A percentile compares a stretch with the other conserved stretches of the same genome.
phyloP scores from a whole-genome alignment of 2,888 invertebrate genomes.

The Dioctria rufipes region DNA sequence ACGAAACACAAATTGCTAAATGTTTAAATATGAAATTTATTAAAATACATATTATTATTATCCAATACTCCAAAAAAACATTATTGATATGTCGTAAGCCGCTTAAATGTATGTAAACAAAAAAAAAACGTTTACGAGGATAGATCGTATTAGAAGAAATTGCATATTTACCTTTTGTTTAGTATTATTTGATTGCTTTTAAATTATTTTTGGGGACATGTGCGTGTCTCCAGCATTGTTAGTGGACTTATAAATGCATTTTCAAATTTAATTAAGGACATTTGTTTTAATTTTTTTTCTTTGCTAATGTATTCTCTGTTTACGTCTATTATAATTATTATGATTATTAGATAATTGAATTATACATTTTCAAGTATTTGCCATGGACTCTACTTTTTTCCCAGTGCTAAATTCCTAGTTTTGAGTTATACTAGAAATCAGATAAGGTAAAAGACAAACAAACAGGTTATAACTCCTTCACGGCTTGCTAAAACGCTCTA shows the following conservation, averaged over 20 bases:
- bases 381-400: too few species aligned
- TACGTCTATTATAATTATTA: slow-evolving; percentile 46
- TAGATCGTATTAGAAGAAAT: slow-evolving; percentile 19
- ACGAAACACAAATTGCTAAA: slow-evolving; percentile 48
- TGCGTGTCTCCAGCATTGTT: not conserved
- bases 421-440: too few species aligned
- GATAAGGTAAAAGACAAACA: too few species aligned
- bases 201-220: slow-evolving; percentile 4
- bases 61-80: slow-evolving; percentile 25
- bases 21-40: slow-evolving; percentile 46
- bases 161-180: slow-evolving; percentile 31
- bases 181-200: slow-evolving; percentile 35
- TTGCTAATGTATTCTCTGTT: slow-evolving; percentile 49
- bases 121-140: slow-evolving; percentile 19
- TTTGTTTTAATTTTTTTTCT: slow-evolving; percentile 4
- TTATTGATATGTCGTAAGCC: slow-evolving; percentile 40
- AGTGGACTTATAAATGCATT: slow-evolving; percentile 4
- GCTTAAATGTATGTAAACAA: slow-evolving; percentile 44
- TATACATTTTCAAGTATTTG: slow-evolving; percentile 51
- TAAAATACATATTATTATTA: not conserved
- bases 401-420: too few species aligned
- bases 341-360: slow-evolving; percentile 58
- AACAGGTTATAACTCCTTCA: too few species aligned
- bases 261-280: slow-evolving; percentile 29
- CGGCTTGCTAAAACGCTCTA: too few species aligned